phyloP scores from a whole-genome alignment of 1,140 invertebrate species.

The Drosophila saltans region DNA sequence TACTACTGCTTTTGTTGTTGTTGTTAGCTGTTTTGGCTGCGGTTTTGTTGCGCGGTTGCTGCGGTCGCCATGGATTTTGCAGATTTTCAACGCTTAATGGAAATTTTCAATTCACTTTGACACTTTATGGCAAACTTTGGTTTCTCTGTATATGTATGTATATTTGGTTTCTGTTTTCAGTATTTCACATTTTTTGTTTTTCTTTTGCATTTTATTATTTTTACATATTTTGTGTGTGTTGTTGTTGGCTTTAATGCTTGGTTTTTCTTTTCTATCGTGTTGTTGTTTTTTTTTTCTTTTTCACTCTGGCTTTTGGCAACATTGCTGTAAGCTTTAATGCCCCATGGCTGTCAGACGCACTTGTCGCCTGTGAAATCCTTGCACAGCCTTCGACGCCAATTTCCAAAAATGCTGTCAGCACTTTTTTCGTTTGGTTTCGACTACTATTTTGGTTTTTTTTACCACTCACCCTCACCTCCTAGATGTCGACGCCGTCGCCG shows the following conservation, averaged over 20 bases:
- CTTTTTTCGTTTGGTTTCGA: slow-evolving; percentile 58
- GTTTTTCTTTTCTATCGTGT: neutral
- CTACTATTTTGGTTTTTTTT: slow-evolving; percentile 32
- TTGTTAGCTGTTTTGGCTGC: slow-evolving; percentile 41
- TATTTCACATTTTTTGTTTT: neutral
- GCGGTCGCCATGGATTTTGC: slow-evolving; percentile 55
- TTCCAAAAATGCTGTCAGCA: slow-evolving; percentile 76
- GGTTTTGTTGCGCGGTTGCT: slow-evolving; percentile 53
- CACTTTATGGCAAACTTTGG: slow-evolving; percentile 80
- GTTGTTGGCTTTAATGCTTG: slow-evolving; percentile 58
- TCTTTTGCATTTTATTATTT: neutral
- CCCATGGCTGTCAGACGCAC: slow-evolving; percentile 66
- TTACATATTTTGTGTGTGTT: slow-evolving; percentile 22
- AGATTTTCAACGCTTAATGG: slow-evolving; percentile 75
- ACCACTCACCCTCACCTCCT: slow-evolving; percentile 9
- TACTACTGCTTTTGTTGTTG: slow-evolving; percentile 20
- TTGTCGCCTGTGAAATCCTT: slow-evolving; percentile 33
- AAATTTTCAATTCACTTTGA: slow-evolving; percentile 80
- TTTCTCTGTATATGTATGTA: slow-evolving; percentile 41
- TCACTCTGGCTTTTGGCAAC: slow-evolving; percentile 1
- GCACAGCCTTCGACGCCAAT: slow-evolving; percentile 53
- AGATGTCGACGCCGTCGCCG: slow-evolving; percentile 22
- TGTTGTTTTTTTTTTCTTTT: neutral
- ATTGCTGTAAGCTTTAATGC: slow-evolving; percentile 35
- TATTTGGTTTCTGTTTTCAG: no score